Evolutionary conservation across 2,113 vertebrate genomes (phyloP).

Genomic region (Acanthochromis polyacanthus): DNA sequence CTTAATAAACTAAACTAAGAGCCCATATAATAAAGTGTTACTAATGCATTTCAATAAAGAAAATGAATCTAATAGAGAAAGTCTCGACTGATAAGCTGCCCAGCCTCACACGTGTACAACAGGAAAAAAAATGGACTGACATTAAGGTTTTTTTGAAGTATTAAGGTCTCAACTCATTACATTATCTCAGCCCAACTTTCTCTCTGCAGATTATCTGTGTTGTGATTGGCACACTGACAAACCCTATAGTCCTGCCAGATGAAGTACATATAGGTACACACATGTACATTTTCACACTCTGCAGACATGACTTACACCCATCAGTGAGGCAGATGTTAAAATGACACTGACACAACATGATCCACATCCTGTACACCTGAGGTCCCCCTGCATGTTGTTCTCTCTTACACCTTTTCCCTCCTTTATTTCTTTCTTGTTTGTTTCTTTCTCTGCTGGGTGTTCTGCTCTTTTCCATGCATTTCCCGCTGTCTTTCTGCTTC

Average conservation of each 20-base stretch:
- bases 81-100: not conserved
- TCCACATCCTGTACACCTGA: not conserved
- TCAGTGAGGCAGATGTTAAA: conserved; percentile 12
- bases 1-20: not conserved
- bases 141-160: too few species aligned
- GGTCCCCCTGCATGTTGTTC: not conserved
- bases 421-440: not conserved
- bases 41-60: not conserved
- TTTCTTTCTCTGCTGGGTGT: not conserved
- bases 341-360: not conserved
- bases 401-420: not conserved
- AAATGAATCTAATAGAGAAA: not conserved
- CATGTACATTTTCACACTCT: not conserved
- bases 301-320: not conserved
- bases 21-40: not conserved
- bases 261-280: not conserved
- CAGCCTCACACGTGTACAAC: not conserved
- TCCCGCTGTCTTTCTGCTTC: not conserved
- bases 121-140: too few species aligned
- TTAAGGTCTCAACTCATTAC: not conserved
- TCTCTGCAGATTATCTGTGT: not conserved
- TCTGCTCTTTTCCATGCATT: not conserved
- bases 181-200: not conserved
- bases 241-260: not conserved
- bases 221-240: conserved; percentile 23